These are phyloP conservation scores for Drosophila silvestris DNA, from an alignment of 2,888 invertebrate species.

Conservation along the genomic window DNA sequence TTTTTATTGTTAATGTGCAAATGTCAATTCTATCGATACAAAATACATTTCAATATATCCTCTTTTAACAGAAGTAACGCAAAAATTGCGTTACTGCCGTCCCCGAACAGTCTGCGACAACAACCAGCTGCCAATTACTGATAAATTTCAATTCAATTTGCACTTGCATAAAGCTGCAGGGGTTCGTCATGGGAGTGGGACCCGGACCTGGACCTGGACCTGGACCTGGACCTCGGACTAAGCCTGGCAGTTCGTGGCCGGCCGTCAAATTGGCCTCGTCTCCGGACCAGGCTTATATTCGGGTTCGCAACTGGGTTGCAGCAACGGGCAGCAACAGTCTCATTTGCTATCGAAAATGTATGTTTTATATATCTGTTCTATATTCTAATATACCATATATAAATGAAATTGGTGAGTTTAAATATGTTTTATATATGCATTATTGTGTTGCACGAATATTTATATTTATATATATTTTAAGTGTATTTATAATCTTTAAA, in stretches of 20 bases:
- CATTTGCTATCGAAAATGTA: background rate
- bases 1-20: background rate
- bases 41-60: background rate
- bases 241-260: background rate
- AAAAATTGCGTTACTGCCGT: constrained; percentile 31
- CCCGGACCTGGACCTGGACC: background rate
- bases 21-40: background rate
- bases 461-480: background rate
- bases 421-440: background rate
- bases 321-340: background rate
- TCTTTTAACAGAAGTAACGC: constrained; percentile 14
- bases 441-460: background rate
- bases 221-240: background rate
- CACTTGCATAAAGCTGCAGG: constrained; percentile 22
- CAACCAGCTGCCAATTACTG: constrained; percentile 16
- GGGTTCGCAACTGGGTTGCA: background rate
- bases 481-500: background rate
- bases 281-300: background rate
- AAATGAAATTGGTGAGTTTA: background rate
- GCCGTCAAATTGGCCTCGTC: background rate
- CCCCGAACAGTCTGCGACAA: background rate
- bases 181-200: background rate
- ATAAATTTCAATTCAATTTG: constrained; percentile 40
- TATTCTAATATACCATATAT: background rate
- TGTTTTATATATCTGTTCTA: background rate